Conservation (phyloP, 2,797 vertebrate genomes). For the Ptychobarbus kaznakovi region DNA sequence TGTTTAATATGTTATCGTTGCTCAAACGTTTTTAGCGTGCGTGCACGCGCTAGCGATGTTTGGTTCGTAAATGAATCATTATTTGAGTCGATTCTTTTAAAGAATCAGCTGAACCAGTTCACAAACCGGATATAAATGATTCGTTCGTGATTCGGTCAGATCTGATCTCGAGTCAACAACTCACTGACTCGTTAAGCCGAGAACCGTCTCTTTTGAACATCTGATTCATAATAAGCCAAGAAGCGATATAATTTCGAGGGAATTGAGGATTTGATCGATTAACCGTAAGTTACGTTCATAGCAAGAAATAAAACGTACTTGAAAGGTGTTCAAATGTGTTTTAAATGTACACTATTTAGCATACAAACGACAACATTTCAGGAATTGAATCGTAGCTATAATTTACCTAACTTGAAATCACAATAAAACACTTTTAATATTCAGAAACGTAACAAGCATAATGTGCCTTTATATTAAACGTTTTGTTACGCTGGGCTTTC, state of each 20-base stretch:
- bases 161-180: constrained; percentile 19
- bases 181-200: constrained; percentile 21
- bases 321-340: neutral
- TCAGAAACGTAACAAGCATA: neutral
- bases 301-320: neutral
- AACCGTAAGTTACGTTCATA: constrained; percentile 1
- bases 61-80: neutral
- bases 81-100: neutral
- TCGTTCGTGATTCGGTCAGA: neutral
- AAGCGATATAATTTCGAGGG: neutral
- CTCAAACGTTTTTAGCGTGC: neutral
- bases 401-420: neutral
- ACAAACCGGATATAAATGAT: neutral
- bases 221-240: neutral
- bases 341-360: neutral
- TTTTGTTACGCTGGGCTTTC: neutral
- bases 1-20: neutral
- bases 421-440: neutral
- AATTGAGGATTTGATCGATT: neutral
- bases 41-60: neutral
- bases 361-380: neutral
- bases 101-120: neutral
- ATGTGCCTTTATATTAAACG: neutral
- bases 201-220: neutral
- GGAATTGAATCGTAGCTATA: neutral